These are phyloP conservation scores for Manis javanica DNA, from an alignment of 2,797 vertebrate genomes.

Conservation along the genomic window DNA sequence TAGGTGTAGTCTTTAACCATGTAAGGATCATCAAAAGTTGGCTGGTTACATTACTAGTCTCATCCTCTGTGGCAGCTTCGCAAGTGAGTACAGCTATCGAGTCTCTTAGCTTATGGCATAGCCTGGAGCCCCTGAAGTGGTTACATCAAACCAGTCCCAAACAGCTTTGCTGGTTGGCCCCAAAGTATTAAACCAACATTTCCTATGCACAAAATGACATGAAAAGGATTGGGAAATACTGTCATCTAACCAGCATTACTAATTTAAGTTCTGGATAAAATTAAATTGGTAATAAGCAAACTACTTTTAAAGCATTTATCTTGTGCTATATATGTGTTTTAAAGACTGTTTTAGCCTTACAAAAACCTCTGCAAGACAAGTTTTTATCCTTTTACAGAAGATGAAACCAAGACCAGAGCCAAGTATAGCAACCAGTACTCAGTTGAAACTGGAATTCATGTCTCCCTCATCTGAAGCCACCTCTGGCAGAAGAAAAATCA, in stretches of 20 bases:
- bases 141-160: neutral
- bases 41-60: neutral
- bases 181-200: neutral
- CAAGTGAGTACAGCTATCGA: neutral
- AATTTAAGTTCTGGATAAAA: constrained; percentile 15
- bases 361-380: neutral
- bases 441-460: neutral
- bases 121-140: neutral
- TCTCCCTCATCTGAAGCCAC: neutral
- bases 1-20: neutral
- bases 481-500: neutral
- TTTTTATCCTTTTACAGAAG: constrained; percentile 11
- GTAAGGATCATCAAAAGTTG: neutral
- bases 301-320: constrained; percentile 31
- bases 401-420: neutral
- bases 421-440: neutral
- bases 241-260: neutral
- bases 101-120: neutral
- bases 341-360: neutral
- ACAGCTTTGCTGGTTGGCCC: neutral
- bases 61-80: neutral
- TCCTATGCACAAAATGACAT: neutral
- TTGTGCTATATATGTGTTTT: neutral
- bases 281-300: neutral
- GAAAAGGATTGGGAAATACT: neutral